Conservation (phyloP, 2,888 invertebrate genomes). For the Athalia cordata region DNA sequence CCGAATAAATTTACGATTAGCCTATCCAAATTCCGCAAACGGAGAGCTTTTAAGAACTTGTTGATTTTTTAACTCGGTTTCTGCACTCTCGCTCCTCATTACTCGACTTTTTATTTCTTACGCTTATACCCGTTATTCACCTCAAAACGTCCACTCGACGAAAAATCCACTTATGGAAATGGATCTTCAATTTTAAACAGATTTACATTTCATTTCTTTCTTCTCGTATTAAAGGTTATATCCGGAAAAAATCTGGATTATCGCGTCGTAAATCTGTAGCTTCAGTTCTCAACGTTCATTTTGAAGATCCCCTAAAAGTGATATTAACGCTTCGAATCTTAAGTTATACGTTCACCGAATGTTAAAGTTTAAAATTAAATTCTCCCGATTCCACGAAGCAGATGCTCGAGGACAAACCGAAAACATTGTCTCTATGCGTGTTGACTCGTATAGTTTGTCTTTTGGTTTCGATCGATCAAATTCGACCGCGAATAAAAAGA, state of each 20-base stretch:
- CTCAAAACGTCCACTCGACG: not conserved
- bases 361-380: not conserved
- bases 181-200: conserved; percentile 25
- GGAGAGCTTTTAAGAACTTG: not conserved
- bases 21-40: conserved; percentile 55
- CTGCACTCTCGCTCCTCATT: not conserved
- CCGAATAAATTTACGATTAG: conserved; percentile 59
- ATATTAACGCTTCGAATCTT: conserved; percentile 16
- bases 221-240: not conserved
- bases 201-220: conserved; percentile 16
- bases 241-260: not conserved
- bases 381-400: too few relatives aligned
- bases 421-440: too few relatives aligned
- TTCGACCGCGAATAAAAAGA: not conserved
- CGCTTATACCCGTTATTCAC: not conserved
- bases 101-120: not conserved
- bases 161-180: not conserved
- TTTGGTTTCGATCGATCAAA: not conserved
- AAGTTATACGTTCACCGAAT: conserved; percentile 4
- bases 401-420: too few relatives aligned
- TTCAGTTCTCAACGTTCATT: not conserved
- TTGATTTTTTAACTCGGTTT: not conserved
- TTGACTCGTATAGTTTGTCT: too few relatives aligned
- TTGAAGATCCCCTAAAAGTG: not conserved
- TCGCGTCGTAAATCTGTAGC: conserved; percentile 18